Evolutionary conservation across 2,888 invertebrate genomes (phyloP), one percentile per base, ranked within the genome.

Genomic region (Hartigia nigra): DNA sequence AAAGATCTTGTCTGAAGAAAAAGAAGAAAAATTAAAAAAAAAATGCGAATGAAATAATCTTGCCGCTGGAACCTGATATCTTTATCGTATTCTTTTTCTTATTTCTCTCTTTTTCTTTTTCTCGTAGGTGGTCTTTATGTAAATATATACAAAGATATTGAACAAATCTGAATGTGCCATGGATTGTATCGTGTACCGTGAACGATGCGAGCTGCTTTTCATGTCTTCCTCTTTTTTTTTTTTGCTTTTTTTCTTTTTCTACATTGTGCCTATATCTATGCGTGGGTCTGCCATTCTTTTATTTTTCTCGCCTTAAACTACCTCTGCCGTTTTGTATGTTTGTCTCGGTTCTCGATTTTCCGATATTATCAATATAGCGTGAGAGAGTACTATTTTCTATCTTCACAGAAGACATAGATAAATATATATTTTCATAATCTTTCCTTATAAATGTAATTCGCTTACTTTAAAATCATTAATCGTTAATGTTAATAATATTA

Each of bases 331-430:
- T 85, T 88, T 85, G 86, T 86, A 87, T 88, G 84, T 86, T 88
- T 55, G 9, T 85, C 85, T 86, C 86, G 87, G 84, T 87, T 87
- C 82, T 86, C 82, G 83, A 85, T 85, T 85, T 85, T 88, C 81
- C 86, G 87, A 89, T 87, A 89, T 91, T 89, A 90, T 91, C 91
- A 91, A 91, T 91, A 90, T 90, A 91, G 90, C 90, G 90, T 90
- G 91, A 91, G 90, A 92, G 91, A 91, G 90, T 92, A 90, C 91
- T 90, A 91, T 91, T 91, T 91, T 90, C 91, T 90, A 92, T 92
- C 92, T 92, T 92, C 92, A 92, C 92, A 92, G 92, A 92, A 91
- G 92, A 92, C 91, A 92, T 92, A 92, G 91, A 91, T 91, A 92
- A 91, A 91, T 91, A 91, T 92, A 92, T 92, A 92, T 92, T 92